These are phyloP conservation scores for Sphecodes monilicornis DNA, from an alignment of 2,888 invertebrate species.

Conservation along the genomic window DNA sequence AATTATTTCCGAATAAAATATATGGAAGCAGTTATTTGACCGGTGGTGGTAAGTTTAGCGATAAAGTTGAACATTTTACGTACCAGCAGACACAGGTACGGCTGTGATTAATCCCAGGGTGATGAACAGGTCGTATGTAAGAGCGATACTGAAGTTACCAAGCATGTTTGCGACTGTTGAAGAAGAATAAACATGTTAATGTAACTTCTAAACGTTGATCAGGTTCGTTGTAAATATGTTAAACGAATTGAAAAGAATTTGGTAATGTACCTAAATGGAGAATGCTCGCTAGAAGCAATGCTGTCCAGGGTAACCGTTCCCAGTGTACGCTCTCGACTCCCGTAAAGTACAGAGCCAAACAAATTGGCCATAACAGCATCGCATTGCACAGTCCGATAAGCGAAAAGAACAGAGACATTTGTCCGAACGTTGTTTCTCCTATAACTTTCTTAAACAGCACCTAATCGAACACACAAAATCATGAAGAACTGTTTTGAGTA, in stretches of 20 bases:
- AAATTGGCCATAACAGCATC: constrained; percentile 95
- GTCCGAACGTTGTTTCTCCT: constrained; percentile 96
- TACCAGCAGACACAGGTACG: constrained; percentile 97
- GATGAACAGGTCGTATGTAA: constrained; percentile 97
- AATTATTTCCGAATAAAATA: too few relatives aligned
- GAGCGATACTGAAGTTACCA: constrained; percentile 96
- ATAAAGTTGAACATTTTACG: constrained; percentile 12
- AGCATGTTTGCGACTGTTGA: constrained; percentile 94
- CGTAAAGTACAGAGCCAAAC: constrained; percentile 93
- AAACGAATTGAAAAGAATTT: not conserved
- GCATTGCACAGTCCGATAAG: constrained; percentile 95
- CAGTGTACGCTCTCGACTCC: constrained; percentile 94
- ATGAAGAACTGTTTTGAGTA: too few relatives aligned
- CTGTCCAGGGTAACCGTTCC: constrained; percentile 94
- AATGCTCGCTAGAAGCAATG: constrained; percentile 92
- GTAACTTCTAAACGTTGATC: not conserved
- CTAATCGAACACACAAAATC: constrained; percentile 84
- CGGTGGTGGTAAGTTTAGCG: not conserved
- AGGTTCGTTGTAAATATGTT: not conserved
- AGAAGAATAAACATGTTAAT: constrained; percentile 14
- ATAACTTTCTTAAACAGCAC: constrained; percentile 97
- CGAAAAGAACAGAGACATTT: constrained; percentile 97
- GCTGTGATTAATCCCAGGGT: constrained; percentile 97
- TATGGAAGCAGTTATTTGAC: too few relatives aligned
- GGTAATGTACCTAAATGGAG: constrained; percentile 89